Evolutionary conservation across 2,797 vertebrate species (phyloP), one percentile per base, ranked within the genome.

Genomic region (Scolopax rusticola): DNA sequence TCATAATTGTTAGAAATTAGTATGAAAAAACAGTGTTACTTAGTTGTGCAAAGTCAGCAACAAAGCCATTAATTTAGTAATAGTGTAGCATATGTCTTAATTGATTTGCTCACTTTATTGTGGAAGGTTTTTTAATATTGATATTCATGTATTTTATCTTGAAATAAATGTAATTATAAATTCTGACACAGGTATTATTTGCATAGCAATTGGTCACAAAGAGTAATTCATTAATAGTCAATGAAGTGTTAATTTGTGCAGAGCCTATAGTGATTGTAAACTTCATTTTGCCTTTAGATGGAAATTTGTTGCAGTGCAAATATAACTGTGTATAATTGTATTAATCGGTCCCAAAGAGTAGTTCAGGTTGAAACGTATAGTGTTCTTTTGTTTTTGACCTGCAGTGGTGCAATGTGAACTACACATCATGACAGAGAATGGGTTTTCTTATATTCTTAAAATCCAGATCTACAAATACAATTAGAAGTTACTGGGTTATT

Each of bases 201-300:
- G 91, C 97, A 97, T 98, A 98, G 96, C 97, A 97, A 96, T 97
- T 97, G 97, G 91, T 97, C 93, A 96, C 94, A 98, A 98, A 97
- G 94, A 98, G 73, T 98, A 98, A 97, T 97, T 97, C 63, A 98
- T 98, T 98, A 98, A 98, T 98, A 98, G 97, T 98, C 96, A 97
- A 96, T 97, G 94, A 97, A 97, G 87, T 94, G 74, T 92, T 97
- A 97, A 98, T 98, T 97, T 97, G 88, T 95, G 87, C 78, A 97
- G 93, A 96, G 92, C 96, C 95, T 98, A 85, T 65, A 97, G 97
- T 57, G 28, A 95, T 96, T 97, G 97, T 97, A 98, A 98, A 98
- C 95, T 98, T 97, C 92, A 82, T 98, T 98, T 98, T 98, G 88
- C 95, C 97, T 98, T 98, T 97, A 97, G 97, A 97, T 97, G 96